phyloP scores from a whole-genome alignment of 2,797 vertebrate species.

The Eurystomus glaucurus region DNA sequence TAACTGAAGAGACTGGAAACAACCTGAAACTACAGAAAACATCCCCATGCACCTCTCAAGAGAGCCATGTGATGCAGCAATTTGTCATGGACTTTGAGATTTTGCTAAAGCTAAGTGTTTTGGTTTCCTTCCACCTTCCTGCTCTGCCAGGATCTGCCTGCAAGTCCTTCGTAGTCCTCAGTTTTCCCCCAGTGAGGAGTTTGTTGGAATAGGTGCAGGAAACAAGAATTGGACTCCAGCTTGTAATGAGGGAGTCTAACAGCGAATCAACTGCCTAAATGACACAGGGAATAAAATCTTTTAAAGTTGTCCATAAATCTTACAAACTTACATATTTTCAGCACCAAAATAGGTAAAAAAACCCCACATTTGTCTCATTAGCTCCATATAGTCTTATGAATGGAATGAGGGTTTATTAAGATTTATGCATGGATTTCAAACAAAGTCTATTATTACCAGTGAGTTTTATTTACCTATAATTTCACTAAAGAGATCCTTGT shows the following conservation, averaged over 20 bases:
- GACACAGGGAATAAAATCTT: neutral
- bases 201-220: neutral
- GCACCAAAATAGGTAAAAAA: neutral
- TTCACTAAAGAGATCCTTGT: neutral
- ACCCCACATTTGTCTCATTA: neutral
- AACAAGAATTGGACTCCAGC: neutral
- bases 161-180: neutral
- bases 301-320: neutral
- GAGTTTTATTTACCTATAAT: neutral
- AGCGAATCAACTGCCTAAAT: neutral
- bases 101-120: neutral
- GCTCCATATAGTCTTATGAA: neutral
- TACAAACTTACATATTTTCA: neutral
- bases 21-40: neutral
- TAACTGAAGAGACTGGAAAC: neutral
- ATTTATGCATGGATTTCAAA: neutral
- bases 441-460: neutral
- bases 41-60: neutral
- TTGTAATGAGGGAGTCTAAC: neutral
- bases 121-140: neutral
- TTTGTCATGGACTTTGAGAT: neutral
- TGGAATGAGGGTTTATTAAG: neutral
- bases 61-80: rapidly evolving
- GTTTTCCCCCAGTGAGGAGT: neutral
- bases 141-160: neutral